Conservation (phyloP, 1,140 invertebrate genomes). For the Achatina immaculata region DNA sequence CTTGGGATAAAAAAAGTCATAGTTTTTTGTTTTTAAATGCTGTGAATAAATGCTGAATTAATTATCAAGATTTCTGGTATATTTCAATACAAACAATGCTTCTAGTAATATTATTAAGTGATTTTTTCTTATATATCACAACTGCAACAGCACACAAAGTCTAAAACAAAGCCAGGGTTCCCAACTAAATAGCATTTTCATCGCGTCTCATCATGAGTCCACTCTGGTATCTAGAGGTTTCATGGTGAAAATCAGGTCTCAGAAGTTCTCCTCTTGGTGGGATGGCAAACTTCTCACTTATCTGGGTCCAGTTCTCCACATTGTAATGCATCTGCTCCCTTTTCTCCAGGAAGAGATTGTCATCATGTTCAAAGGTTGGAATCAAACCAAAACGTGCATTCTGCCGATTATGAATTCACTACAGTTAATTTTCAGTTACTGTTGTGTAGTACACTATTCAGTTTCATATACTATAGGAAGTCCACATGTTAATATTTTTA, state of each 20-base stretch:
- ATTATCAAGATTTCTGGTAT: too few relatives aligned
- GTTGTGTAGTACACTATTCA: not conserved
- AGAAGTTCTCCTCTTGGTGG: constrained; percentile 60
- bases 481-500: not conserved
- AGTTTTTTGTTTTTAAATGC: too few relatives aligned
- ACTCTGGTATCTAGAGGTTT: constrained; percentile 67
- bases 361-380: constrained; percentile 70
- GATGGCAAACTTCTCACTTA: constrained; percentile 62
- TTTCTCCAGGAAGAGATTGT: constrained; percentile 69
- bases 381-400: constrained; percentile 67
- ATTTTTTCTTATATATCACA: too few relatives aligned
- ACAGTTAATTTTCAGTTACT: not conserved
- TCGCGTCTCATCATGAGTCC: constrained; percentile 63
- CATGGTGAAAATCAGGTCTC: constrained; percentile 64
- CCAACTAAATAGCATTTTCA: constrained; percentile 24
- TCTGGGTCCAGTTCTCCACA: constrained; percentile 64
- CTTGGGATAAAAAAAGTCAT: too few relatives aligned
- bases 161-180: not conserved
- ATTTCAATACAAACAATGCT: too few relatives aligned
- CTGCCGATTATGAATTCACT: constrained; percentile 49
- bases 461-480: not conserved
- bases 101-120: not conserved
- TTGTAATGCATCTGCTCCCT: constrained; percentile 71
- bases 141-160: not conserved
- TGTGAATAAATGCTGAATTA: too few relatives aligned